Base-by-base conservation (phyloP, 2,888 invertebrate genomes). In the Leucophenga maculata region DNA sequence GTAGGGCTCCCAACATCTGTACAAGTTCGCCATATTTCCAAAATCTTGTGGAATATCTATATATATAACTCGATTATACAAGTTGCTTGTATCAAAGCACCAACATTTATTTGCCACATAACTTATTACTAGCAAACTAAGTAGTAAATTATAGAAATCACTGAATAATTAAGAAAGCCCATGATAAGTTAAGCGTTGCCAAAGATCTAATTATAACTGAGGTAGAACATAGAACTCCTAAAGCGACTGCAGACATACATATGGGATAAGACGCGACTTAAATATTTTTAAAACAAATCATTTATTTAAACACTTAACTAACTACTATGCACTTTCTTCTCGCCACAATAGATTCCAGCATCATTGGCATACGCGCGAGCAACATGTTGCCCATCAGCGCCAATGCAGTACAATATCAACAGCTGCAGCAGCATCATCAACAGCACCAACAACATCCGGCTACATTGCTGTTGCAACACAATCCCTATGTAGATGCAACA, bases 291-390 rank as follows among this genome's bases (percentile, higher is more conserved):
- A 26, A 26, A 26, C 4, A 26, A 3, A 26, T 26, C 4, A 26
- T 26, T 26, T 26, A 26, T 26, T 2, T 26, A 26, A 18, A 20
- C 14, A 6, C 46, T 14, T 14, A 6, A 39, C 39, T 16, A 26
- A 60, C 39, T 2, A 14, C n/a, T n/a, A n/a, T n/a, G n/a, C 44
- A 13, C 44, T 59, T 59, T 16, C 14, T 26, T n/a, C 22, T 55
- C 22, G 20, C 6, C n/a, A 0, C 77, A 78, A 14, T 84, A 88
- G 88, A 88, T n/a, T 46, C 62, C 71, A 88, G 87, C 73, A 86
- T 88, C 68, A 88, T 88, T 73, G 88, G 88, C 68, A 87, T 89
- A 69, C 86, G 87, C 60, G 78, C 85, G 55, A 84, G 81, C 57
- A 82, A 74, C 69, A 79, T 83, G 64, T 72, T 82, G 68, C 78